Evolutionary conservation across 2,113 vertebrate genomes (phyloP).

Genomic region (Eolophus roseicapilla): DNA sequence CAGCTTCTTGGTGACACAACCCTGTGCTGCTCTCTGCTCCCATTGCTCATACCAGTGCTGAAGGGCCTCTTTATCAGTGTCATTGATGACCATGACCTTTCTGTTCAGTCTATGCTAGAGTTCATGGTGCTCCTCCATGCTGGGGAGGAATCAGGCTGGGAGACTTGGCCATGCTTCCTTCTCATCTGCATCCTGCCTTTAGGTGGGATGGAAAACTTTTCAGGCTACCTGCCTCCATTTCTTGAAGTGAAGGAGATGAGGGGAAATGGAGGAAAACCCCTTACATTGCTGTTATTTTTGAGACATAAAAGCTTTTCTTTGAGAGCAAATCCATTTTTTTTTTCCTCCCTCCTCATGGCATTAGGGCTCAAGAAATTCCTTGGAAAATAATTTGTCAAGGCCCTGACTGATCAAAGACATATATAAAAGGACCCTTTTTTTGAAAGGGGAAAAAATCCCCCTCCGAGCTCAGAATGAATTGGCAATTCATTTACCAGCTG

Average conservation of each 20-base stretch:
- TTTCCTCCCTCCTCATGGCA: constrained; percentile 1
- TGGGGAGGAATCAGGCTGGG: not conserved
- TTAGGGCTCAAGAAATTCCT: constrained; percentile 76
- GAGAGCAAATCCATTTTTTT: constrained; percentile 35
- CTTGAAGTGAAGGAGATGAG: not conserved
- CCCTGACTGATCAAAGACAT: constrained; percentile 77
- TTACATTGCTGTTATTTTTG: constrained; percentile 35
- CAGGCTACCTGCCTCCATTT: not conserved
- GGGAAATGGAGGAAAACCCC: constrained; percentile 20
- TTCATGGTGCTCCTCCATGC: not conserved
- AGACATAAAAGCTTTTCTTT: constrained; percentile 69
- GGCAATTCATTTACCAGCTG: constrained; percentile 78
- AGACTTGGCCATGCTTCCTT: not conserved
- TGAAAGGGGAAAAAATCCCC: constrained; percentile 32
- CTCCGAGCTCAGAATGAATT: constrained; percentile 71
- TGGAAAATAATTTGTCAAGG: constrained; percentile 81
- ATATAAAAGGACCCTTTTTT: constrained; percentile 70
- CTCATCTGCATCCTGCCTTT: not conserved
- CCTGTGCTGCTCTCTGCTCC: not conserved
- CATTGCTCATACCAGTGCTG: not conserved
- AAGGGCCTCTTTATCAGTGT: not conserved
- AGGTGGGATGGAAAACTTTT: not conserved
- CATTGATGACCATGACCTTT: constrained; percentile 44
- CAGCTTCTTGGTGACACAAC: not conserved
- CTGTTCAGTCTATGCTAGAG: not conserved